Evolutionary conservation across 2,113 vertebrate genomes (phyloP), one percentile per base, ranked within the genome.

Genomic region (Perca flavescens): DNA sequence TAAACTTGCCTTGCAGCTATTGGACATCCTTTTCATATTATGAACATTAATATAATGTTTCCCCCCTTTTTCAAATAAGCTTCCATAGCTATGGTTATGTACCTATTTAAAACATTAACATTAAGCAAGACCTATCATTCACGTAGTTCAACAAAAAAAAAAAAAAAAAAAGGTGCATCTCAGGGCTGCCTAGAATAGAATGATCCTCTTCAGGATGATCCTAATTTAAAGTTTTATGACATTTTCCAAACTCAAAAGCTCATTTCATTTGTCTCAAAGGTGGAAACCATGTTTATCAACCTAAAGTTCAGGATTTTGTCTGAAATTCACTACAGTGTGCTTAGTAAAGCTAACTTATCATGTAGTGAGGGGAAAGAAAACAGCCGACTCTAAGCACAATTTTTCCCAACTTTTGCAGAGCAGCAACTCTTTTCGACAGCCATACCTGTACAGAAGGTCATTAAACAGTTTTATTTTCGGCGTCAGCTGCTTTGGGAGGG

Each of bases 401-500:
- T 82, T 22, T 58, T 6, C 14, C 3, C 50, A 60, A 16, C 21
- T 21, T 22, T 31, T 36, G 56, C 49, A 67, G 53, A 72, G 49
- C n/a, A 36, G 34, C 34, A 6, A 34, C 34, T 34, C 34, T 34
- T 34, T 34, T 34, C 1, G 34, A 36, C 54, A 54, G 22, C 11
- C 16, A 6, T n/a, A 66, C 31, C 52, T 74, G 31, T 54, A 22
- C 3, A 43, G 21, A 52, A 77, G 85, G 65, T 78, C 56, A 68
- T 43, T 31, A 25, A 25, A 6, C 61, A 68, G 31, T 85, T 61
- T 80, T 64, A 63, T 78, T 71, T 57, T 31, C 34, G 60, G 61
- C 5, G 0, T 76, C 58, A 76, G 52, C 61, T 69, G 46, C 77
- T 78, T 22, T 69, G 56, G 75, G 34, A 43, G 10, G 11, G 40